These are phyloP conservation scores for Linnaemya tessellans DNA, from an alignment of 2,888 invertebrate genomes.

Conservation along the genomic window DNA sequence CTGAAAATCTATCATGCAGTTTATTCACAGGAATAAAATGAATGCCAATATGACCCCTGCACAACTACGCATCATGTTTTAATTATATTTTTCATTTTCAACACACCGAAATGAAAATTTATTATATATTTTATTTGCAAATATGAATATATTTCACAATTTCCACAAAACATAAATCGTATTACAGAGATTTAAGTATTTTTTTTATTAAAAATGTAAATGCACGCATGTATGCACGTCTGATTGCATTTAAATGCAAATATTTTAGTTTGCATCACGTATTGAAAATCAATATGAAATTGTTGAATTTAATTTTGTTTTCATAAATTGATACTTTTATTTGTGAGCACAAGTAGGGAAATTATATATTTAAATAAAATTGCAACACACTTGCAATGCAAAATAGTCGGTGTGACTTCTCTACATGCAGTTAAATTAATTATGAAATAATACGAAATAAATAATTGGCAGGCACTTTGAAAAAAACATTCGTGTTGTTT, in stretches of 20 bases:
- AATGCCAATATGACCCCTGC: not conserved
- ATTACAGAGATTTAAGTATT: not conserved
- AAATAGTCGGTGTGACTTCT: not conserved
- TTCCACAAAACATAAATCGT: not conserved
- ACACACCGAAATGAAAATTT: not conserved
- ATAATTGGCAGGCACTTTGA: too few species aligned
- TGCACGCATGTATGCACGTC: not conserved
- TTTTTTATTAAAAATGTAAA: not conserved
- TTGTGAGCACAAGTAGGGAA: not conserved
- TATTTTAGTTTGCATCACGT: not conserved
- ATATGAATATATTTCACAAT: not conserved
- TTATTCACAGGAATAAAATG: not conserved
- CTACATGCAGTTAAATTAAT: not conserved
- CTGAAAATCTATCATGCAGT: not conserved
- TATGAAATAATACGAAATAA: not conserved
- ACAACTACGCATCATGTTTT: not conserved
- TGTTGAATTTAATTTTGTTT: not conserved
- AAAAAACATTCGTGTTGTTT: too few species aligned
- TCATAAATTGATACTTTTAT: not conserved
- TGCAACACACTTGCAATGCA: not conserved
- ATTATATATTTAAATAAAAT: constrained; percentile 14
- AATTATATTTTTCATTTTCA: not conserved
- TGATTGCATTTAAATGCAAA: not conserved
- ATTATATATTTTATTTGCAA: not conserved
- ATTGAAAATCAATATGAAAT: not conserved